A percentile compares a stretch with the other conserved stretches of the same genome.
phyloP scores from a whole-genome alignment of 2,888 invertebrate species.

The Chloroclystis v-ata region DNA sequence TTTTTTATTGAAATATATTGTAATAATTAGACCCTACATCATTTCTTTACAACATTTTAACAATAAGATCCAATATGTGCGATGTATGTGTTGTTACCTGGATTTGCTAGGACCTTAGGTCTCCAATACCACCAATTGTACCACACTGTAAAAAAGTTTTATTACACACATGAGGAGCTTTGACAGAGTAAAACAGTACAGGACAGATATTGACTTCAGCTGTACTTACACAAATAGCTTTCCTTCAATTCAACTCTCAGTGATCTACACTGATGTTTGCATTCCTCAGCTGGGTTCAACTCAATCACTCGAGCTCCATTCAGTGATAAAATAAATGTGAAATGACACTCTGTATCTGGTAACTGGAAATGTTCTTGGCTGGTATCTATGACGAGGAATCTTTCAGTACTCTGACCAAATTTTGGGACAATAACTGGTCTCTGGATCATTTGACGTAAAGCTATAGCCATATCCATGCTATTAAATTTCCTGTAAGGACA shows the following conservation, averaged over 20 bases:
- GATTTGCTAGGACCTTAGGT: slow-evolving; percentile 80
- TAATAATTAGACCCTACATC: too few relatives aligned
- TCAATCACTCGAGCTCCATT: slow-evolving; percentile 85
- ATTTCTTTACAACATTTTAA: slow-evolving; percentile 46
- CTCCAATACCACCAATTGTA: slow-evolving; percentile 93
- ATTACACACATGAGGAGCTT: too few relatives aligned
- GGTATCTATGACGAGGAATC: slow-evolving; percentile 86
- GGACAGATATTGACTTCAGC: too few relatives aligned
- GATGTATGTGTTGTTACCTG: slow-evolving; percentile 79
- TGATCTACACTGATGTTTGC: slow-evolving; percentile 83
- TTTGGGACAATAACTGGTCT: slow-evolving; percentile 83
- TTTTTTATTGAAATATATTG: too few relatives aligned
- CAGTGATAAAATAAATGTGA: slow-evolving; percentile 85
- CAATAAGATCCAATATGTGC: slow-evolving; percentile 86
- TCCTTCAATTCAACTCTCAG: slow-evolving; percentile 84
- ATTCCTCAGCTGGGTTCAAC: slow-evolving; percentile 87
- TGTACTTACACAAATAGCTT: slow-evolving; percentile 86
- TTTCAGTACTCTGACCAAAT: slow-evolving; percentile 87
- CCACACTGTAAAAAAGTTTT: slow-evolving; percentile 80
- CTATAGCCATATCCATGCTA: slow-evolving; percentile 84
- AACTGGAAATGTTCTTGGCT: slow-evolving; percentile 81
- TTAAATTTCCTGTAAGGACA: slow-evolving; percentile 84
- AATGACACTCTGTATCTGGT: slow-evolving; percentile 90
- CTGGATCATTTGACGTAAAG: slow-evolving; percentile 84
- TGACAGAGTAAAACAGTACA: too few relatives aligned